Evolutionary conservation across 2,888 invertebrate species (phyloP), one percentile per base, ranked within the genome.

Genomic region (Xanthia togata): DNA sequence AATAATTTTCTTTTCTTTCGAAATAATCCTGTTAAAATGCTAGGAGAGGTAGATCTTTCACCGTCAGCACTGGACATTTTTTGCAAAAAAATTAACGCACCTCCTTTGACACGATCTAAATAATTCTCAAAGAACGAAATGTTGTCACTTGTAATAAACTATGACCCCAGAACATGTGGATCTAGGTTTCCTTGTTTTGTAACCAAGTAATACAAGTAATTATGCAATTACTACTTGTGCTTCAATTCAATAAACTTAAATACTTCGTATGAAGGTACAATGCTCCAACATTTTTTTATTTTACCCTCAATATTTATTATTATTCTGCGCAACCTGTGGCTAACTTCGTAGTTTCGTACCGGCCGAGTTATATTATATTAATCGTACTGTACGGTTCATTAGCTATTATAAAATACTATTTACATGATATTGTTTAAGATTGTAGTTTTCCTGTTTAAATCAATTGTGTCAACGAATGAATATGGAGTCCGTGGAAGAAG

Each of bases 191-290:
- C 63, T 63, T 63, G 63, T 63, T 35, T 38, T 63, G 41, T 44
- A 44, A 44, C 44, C 44, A 44, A 44, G 41, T 63, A 23, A 35
- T 63, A 63, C 63, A 31, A 35, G 63, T 63, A 63, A 41, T 63
- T 31, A 57, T 57, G n/a, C 57, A 57, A n/a, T 57, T 14, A 57
- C 26, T 57, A 57, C 23, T 26, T 57, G 26, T 57, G 23, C 57
- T 57, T 57, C 38, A 20, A 63, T 23, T 26, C 14, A 63, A 63
- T 38, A 63, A 63, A 63, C 63, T 63, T 38, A 63, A 63, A 63
- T 63, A 63, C 63, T 63, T 63, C 63, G 63, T 63, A 63, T 63
- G 63, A 63, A 63, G 63, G 63, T 63, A 63, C 63, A 63, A 63
- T 63, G 63, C 14, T 35, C 38, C 38, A 63, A 63, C 17, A 63